Evolutionary conservation across 1,140 invertebrate species (phyloP).

Genomic region (Lepidurus packardi): DNA sequence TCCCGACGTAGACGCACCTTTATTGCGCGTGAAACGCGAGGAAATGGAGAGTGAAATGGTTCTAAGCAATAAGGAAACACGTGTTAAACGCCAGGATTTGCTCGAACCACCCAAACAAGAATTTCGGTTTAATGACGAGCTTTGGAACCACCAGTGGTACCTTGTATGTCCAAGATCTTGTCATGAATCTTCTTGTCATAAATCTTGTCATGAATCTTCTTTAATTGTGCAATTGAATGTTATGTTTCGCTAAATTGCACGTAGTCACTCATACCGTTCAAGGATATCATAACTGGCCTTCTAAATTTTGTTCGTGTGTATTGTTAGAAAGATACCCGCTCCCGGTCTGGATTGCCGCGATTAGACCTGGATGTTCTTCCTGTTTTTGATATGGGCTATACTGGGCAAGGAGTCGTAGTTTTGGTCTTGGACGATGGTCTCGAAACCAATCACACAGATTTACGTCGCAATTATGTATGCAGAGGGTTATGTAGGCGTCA

Average conservation of each 20-base stretch:
- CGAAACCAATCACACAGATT: slow-evolving; percentile 72
- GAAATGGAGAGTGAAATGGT: neutral
- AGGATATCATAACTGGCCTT: neutral
- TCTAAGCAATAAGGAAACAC: neutral
- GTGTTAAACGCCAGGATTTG: neutral
- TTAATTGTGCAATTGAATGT: slow-evolving; percentile 16
- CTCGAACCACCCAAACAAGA: slow-evolving; percentile 27
- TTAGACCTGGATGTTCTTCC: slow-evolving; percentile 69
- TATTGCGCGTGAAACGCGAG: slow-evolving; percentile 26
- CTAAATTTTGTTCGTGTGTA: slow-evolving; percentile 39
- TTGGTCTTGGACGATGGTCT: slow-evolving; percentile 82
- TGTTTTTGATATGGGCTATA: slow-evolving; percentile 70
- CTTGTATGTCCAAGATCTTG: slow-evolving; percentile 57
- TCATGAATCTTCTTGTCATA: too few species aligned
- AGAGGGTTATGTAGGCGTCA: slow-evolving; percentile 10
- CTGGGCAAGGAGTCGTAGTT: slow-evolving; percentile 71
- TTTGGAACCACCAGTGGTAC: slow-evolving; percentile 87
- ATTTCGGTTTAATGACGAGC: slow-evolving; percentile 68
- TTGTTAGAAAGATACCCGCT: slow-evolving; percentile 58
- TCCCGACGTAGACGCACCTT: slow-evolving; percentile 24
- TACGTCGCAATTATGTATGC: slow-evolving; percentile 72
- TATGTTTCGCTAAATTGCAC: slow-evolving; percentile 5
- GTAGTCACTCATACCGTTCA: slow-evolving; percentile 14
- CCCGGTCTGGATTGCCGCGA: slow-evolving; percentile 53
- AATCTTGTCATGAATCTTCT: slow-evolving; percentile 7